A percentile compares a stretch with the other conserved stretches of the same genome.
phyloP scores from a whole-genome alignment of 2,888 invertebrate genomes.

The Zelleria hepariella region DNA sequence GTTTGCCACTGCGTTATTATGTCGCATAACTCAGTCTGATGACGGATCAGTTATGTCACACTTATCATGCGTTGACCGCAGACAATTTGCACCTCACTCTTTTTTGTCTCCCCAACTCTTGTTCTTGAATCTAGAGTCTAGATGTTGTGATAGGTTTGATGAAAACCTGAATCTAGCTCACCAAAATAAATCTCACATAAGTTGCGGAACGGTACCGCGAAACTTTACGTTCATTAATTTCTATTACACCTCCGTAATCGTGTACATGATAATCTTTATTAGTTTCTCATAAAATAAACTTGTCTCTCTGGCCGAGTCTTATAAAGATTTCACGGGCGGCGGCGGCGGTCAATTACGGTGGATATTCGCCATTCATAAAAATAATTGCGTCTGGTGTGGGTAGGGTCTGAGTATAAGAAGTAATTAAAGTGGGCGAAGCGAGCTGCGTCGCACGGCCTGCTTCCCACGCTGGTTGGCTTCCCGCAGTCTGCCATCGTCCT shows the following conservation, averaged over 20 bases:
- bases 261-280: not conserved
- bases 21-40: conserved; percentile 6
- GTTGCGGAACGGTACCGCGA: too few species aligned
- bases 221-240: too few species aligned
- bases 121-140: conserved; percentile 11
- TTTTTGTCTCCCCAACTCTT: not conserved
- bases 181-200: too few species aligned
- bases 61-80: conserved; percentile 6
- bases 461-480: conserved; percentile 34
- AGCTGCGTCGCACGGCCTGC: conserved; percentile 25
- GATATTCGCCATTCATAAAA: conserved; percentile 12
- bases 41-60: conserved; percentile 24
- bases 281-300: not conserved
- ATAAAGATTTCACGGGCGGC: not conserved
- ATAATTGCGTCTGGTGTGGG: conserved; percentile 18
- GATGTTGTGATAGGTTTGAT: not conserved
- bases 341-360: conserved; percentile 10
- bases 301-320: not conserved
- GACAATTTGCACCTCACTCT: conserved; percentile 11
- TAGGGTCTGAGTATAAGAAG: conserved; percentile 14
- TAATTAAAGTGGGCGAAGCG: conserved; percentile 36
- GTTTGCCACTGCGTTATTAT: conserved; percentile 18
- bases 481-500: conserved; percentile 1
- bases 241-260: too few species aligned
- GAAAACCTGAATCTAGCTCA: too few species aligned